Evolutionary conservation across 2,797 vertebrate genomes (phyloP).

Genomic region (Silurus aristotelis): DNA sequence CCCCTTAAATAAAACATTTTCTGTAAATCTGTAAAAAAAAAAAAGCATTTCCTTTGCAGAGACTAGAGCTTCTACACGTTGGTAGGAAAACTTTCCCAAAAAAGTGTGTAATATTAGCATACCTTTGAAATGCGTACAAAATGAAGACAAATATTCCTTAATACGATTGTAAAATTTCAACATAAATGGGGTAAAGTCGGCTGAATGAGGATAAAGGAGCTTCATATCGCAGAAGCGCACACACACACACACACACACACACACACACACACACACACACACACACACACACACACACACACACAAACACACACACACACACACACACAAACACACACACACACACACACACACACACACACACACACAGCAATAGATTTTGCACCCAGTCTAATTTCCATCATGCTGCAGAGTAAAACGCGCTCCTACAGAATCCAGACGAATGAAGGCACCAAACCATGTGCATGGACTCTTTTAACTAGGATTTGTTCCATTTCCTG

Average conservation of each 20-base stretch:
- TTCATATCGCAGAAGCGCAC: neutral
- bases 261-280: neutral
- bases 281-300: neutral
- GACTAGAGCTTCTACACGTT: neutral
- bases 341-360: conserved; percentile 1
- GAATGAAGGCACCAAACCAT: neutral
- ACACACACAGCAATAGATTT: neutral
- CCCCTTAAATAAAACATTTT: neutral
- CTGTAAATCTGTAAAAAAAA: neutral
- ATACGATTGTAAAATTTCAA: neutral
- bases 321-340: neutral
- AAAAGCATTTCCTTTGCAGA: neutral
- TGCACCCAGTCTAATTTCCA: neutral
- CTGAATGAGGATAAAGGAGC: neutral
- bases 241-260: neutral
- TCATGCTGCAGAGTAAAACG: conserved; percentile 4
- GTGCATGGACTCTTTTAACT: neutral
- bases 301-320: neutral
- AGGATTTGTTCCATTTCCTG: neutral
- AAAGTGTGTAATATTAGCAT: neutral
- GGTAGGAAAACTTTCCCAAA: neutral
- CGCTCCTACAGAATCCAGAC: neutral
- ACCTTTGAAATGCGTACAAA: neutral
- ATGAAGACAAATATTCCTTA: conserved; percentile 18
- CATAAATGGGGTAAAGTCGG: too few species aligned